These are phyloP conservation scores for Lepus americanus DNA, from an alignment of 2,113 vertebrate species.

Conservation along the genomic window DNA sequence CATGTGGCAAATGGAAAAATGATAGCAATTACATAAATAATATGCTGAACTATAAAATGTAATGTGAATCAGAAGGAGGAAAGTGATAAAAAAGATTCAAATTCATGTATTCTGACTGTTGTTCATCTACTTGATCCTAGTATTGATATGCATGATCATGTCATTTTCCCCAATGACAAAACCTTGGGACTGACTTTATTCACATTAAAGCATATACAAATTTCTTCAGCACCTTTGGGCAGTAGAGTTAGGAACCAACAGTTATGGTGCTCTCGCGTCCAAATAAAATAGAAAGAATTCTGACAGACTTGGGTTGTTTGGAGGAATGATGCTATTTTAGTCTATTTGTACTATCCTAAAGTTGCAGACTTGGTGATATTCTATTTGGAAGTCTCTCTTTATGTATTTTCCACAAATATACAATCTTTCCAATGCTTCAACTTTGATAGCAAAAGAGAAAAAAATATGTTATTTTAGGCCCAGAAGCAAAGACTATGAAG, in stretches of 20 bases:
- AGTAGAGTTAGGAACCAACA: too few relatives aligned
- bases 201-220: background rate
- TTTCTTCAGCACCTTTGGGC: background rate
- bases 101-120: background rate
- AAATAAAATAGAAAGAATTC: background rate
- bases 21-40: background rate
- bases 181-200: background rate
- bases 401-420: slow-evolving; percentile 67
- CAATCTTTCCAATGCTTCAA: slow-evolving; percentile 52
- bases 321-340: background rate
- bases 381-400: slow-evolving; percentile 63
- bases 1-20: background rate
- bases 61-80: background rate
- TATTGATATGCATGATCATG: background rate
- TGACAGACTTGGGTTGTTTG: background rate
- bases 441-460: slow-evolving; percentile 65
- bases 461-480: slow-evolving; percentile 79
- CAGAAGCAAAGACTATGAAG: slow-evolving; percentile 45
- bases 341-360: slow-evolving; percentile 58
- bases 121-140: background rate
- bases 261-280: background rate
- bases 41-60: background rate
- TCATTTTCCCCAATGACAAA: background rate
- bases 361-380: slow-evolving; percentile 53
- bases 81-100: background rate